A percentile compares a stretch with the other conserved stretches of the same genome.
Conservation (phyloP, 1,140 invertebrate genomes). For the Holcopasites calliopsidis region DNA sequence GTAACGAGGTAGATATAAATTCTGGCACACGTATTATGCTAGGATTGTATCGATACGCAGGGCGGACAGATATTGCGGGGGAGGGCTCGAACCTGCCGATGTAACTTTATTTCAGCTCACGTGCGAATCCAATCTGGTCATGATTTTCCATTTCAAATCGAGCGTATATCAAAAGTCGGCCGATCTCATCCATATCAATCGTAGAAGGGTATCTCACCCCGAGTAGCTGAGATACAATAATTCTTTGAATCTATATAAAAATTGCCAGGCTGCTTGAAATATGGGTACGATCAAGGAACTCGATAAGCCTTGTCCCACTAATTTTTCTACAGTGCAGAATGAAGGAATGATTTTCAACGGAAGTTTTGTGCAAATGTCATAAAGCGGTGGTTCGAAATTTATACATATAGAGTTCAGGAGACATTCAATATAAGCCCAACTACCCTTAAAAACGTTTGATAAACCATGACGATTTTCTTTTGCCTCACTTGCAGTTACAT, state of each 20-base stretch:
- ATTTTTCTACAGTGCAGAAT: background rate
- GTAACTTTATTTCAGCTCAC: slow-evolving; percentile 75
- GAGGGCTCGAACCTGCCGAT: slow-evolving; percentile 41
- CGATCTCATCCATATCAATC: slow-evolving; percentile 79
- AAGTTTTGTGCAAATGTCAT: no score
- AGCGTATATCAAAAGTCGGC: slow-evolving; percentile 77
- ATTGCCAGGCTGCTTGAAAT: slow-evolving; percentile 22
- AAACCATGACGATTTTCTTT: no score
- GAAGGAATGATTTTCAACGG: no score
- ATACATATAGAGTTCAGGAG: no score
- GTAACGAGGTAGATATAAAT: slow-evolving; percentile 51
- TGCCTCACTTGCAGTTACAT: no score
- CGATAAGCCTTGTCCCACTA: background rate
- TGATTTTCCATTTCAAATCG: slow-evolving; percentile 80
- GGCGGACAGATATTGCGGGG: slow-evolving; percentile 4
- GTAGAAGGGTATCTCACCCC: slow-evolving; percentile 49
- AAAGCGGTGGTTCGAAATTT: no score
- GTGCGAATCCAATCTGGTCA: slow-evolving; percentile 76
- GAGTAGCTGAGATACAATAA: slow-evolving; percentile 43
- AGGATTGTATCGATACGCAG: slow-evolving; percentile 34
- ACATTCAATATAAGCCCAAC: no score
- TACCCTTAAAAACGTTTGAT: no score
- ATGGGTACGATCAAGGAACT: background rate
- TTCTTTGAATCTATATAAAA: slow-evolving; percentile 40
- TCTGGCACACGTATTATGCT: slow-evolving; percentile 41